A percentile compares a stretch with the other conserved stretches of the same genome.
Evolutionary conservation across 2,888 invertebrate genomes (phyloP).

Genomic region (Drosophila mulleri): DNA sequence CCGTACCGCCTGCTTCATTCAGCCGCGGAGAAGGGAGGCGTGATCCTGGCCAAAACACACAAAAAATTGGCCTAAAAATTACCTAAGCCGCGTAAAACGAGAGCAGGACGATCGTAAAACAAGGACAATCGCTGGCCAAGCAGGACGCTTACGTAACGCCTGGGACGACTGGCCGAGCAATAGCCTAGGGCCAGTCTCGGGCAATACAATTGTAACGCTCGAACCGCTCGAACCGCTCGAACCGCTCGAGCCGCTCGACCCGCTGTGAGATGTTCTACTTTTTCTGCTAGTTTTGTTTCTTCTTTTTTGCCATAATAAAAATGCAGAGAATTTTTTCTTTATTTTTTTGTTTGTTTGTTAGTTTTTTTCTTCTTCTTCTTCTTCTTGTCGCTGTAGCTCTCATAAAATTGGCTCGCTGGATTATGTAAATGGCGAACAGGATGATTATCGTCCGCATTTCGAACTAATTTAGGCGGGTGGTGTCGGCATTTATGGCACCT

Average conservation of each 20-base stretch:
- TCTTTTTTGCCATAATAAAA: slow-evolving; percentile 51
- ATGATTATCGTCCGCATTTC: slow-evolving; percentile 59
- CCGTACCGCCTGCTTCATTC: slow-evolving; percentile 51
- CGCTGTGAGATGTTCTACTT: slow-evolving; percentile 68
- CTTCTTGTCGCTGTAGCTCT: slow-evolving; percentile 1
- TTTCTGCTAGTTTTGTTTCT: slow-evolving; percentile 10
- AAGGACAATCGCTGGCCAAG: slow-evolving; percentile 7
- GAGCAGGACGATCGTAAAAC: slow-evolving; percentile 52
- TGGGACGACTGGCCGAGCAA: not conserved
- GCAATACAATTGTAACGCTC: slow-evolving; percentile 9
- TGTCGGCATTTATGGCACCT: slow-evolving; percentile 49
- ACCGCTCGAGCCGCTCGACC: slow-evolving; percentile 19
- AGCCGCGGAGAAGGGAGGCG: slow-evolving; percentile 18
- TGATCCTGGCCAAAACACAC: slow-evolving; percentile 30
- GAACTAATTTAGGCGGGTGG: slow-evolving; percentile 76
- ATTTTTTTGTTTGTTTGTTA: slow-evolving; percentile 2
- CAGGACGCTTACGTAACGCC: slow-evolving; percentile 51
- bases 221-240: slow-evolving; percentile 46
- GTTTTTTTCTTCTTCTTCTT: slow-evolving; percentile 12
- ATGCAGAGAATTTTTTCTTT: slow-evolving; percentile 50
- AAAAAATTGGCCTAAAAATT: slow-evolving; percentile 75
- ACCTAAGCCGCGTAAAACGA: slow-evolving; percentile 73
- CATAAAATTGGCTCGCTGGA: slow-evolving; percentile 38
- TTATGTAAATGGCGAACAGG: slow-evolving; percentile 16
- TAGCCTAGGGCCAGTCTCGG: too few relatives aligned